Conservation (phyloP, 2,113 vertebrate genomes). For the Chloropsis hardwickii region DNA sequence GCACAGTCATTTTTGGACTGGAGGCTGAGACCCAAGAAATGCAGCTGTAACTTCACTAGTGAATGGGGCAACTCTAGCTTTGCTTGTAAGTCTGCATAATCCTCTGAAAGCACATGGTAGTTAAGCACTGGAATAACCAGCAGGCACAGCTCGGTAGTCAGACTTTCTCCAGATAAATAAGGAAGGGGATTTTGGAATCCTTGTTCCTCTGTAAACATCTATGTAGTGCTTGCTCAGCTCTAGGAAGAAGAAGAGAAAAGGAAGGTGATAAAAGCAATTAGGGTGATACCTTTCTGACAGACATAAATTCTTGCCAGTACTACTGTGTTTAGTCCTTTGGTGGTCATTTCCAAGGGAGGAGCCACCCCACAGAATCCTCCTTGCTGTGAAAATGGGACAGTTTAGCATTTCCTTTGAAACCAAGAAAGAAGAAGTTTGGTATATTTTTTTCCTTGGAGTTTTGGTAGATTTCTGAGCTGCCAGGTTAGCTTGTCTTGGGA, state of each 20-base stretch:
- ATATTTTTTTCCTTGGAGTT: fast-evolving
- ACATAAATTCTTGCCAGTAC: neutral
- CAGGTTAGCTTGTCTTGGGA: neutral
- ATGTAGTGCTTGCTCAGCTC: neutral
- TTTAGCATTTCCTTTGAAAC: neutral
- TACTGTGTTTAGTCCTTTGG: neutral
- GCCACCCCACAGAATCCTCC: neutral
- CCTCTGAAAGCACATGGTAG: neutral
- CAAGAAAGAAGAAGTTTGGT: neutral
- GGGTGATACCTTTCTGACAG: neutral
- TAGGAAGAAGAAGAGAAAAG: neutral
- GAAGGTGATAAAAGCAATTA: neutral
- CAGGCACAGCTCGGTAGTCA: neutral
- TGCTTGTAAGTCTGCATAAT: neutral
- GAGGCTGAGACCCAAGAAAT: neutral
- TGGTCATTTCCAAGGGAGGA: neutral
- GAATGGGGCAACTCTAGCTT: neutral
- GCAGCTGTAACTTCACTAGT: neutral
- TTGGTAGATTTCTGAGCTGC: neutral
- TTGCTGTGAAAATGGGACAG: neutral
- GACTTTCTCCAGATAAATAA: neutral
- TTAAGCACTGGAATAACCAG: neutral
- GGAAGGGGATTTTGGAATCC: neutral
- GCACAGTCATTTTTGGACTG: neutral
- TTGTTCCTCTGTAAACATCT: neutral